Percentiles rank a stretch among this genome's conserved stretches.
These are phyloP conservation scores for Helarctos malayanus DNA, from an alignment of 2,797 vertebrate species.

Conservation along the genomic window DNA sequence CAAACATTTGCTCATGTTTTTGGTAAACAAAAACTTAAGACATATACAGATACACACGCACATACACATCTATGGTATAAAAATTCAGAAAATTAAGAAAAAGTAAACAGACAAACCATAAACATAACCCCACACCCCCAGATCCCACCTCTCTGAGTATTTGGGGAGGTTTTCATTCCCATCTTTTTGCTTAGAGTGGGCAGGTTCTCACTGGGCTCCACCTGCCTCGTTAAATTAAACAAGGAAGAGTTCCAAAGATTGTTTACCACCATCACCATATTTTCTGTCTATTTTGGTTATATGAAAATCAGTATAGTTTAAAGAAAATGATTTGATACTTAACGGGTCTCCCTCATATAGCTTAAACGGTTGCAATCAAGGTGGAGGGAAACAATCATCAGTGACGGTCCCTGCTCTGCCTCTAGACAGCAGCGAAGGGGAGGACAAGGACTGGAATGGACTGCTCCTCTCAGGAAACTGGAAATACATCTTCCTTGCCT, in stretches of 20 bases:
- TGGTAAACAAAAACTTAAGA: slow-evolving; percentile 46
- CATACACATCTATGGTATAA: neutral
- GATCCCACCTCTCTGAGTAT: slow-evolving; percentile 13
- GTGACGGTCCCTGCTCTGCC: neutral
- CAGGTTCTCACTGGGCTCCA: neutral
- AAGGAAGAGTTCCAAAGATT: neutral
- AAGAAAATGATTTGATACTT: slow-evolving; percentile 14
- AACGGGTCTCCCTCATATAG: neutral
- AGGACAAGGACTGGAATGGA: neutral
- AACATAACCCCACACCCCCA: neutral
- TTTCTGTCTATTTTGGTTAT: neutral
- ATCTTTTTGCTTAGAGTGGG: neutral
- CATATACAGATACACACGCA: neutral
- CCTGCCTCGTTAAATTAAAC: slow-evolving; percentile 17
- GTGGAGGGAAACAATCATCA: neutral
- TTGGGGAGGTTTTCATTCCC: neutral
- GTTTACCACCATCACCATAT: neutral
- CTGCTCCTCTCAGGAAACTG: neutral
- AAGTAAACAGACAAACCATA: slow-evolving; percentile 46
- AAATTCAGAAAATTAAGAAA: slow-evolving; percentile 59
- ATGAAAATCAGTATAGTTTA: neutral
- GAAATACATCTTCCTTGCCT: neutral
- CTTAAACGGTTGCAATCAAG: neutral
- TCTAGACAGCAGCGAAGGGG: neutral
- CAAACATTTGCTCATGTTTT: neutral